Conservation (phyloP, 2,113 vertebrate species). For the Cygnus atratus region DNA sequence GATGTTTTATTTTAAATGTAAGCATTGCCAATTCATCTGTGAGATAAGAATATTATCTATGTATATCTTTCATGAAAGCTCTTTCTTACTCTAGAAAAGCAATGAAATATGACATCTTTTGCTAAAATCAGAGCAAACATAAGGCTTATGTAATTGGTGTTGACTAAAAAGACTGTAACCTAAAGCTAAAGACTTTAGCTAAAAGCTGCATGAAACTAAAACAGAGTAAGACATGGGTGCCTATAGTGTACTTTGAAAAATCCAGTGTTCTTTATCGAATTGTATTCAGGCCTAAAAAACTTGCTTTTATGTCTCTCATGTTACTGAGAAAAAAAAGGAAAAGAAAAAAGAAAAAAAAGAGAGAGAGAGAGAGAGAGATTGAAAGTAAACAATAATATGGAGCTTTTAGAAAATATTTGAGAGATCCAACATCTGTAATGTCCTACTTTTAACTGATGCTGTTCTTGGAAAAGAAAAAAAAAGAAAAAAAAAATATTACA, state of each 20-base stretch:
- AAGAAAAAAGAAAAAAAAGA: too few species aligned
- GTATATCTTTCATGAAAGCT: background rate
- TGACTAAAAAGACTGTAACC: background rate
- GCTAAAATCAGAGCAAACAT: background rate
- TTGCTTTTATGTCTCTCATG: background rate
- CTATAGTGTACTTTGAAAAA: background rate
- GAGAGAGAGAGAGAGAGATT: background rate
- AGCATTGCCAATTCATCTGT: background rate
- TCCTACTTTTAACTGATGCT: background rate
- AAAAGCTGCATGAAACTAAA: background rate
- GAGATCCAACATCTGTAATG: background rate
- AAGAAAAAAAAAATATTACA: background rate
- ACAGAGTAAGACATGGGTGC: rapidly evolving
- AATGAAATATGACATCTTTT: background rate
- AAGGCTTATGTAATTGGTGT: background rate
- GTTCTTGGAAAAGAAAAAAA: background rate
- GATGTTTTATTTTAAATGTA: background rate
- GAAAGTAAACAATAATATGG: background rate
- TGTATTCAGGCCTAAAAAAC: background rate
- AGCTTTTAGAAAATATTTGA: background rate
- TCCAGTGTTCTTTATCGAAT: background rate
- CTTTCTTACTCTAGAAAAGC: background rate
- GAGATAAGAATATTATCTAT: background rate
- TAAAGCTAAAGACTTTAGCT: background rate
- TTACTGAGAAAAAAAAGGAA: background rate